Conservation (phyloP, 2,797 vertebrate species). For the Rhadinocentrus ornatus region DNA sequence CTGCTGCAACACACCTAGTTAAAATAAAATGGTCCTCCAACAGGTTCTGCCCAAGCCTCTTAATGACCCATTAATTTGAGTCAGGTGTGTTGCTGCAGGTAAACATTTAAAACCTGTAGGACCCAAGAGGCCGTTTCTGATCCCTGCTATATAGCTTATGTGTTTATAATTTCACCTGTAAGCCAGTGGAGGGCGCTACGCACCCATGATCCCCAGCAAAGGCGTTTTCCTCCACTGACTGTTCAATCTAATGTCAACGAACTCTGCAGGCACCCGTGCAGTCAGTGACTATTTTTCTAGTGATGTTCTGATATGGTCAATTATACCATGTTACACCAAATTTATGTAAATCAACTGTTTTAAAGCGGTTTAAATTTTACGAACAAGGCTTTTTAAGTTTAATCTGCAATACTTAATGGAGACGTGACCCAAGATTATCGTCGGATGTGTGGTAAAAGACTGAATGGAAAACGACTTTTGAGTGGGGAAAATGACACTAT, state of each 20-base stretch:
- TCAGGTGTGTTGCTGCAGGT: too few relatives aligned
- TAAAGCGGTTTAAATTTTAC: not conserved
- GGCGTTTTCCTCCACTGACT: constrained; percentile 26
- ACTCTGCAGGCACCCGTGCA: not conserved
- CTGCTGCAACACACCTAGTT: too few relatives aligned
- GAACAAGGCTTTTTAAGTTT: not conserved
- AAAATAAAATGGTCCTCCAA: too few relatives aligned
- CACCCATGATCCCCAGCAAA: not conserved
- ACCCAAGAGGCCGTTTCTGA: too few relatives aligned
- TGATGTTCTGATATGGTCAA: not conserved
- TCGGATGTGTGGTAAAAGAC: too few relatives aligned
- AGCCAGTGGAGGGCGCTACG: constrained; percentile 30
- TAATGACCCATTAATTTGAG: too few relatives aligned
- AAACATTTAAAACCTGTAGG: too few relatives aligned
- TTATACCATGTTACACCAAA: not conserved
- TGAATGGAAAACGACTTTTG: too few relatives aligned
- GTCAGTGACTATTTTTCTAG: not conserved
- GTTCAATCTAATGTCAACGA: not conserved
- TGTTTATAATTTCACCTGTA: fast-evolving
- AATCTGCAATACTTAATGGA: not conserved
- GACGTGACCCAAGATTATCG: not conserved
- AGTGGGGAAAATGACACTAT: too few relatives aligned
- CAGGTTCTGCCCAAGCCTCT: too few relatives aligned
- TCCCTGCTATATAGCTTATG: too few relatives aligned
- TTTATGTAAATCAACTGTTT: not conserved